A percentile compares a stretch with the other conserved stretches of the same genome.
Evolutionary conservation across 2,113 vertebrate genomes (phyloP).

Genomic region (Budorcas taxicolor): DNA sequence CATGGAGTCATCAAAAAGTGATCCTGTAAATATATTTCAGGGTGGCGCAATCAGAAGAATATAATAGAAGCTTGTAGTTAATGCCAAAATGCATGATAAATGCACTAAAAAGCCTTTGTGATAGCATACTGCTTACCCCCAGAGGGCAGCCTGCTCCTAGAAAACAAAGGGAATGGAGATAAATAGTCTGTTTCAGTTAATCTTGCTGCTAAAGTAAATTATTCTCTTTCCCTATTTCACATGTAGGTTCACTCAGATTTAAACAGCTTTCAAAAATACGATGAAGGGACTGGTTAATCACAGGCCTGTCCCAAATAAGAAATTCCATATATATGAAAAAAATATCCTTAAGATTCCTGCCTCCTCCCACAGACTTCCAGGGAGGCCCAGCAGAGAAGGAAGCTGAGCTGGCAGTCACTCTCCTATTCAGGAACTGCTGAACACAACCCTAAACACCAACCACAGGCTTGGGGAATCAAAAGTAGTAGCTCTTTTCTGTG

Average conservation of each 20-base stretch:
- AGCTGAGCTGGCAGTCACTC: neutral
- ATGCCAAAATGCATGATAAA: conserved; percentile 31
- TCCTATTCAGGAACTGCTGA: neutral
- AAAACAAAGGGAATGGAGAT: conserved; percentile 54
- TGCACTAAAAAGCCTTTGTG: conserved; percentile 33
- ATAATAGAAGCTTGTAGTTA: conserved; percentile 48
- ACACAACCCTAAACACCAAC: neutral
- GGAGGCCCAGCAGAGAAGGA: neutral
- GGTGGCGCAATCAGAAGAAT: neutral
- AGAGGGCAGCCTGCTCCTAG: conserved; percentile 56
- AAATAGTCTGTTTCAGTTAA: conserved; percentile 39
- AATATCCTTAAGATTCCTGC: neutral
- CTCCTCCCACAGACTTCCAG: neutral
- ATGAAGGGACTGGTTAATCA: conserved; percentile 8
- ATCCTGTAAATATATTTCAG: neutral
- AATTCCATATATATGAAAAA: neutral
- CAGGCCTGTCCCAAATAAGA: conserved; percentile 9
- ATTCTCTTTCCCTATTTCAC: conserved; percentile 17
- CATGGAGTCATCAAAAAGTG: neutral
- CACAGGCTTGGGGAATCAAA: neutral
- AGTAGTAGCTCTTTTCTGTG: neutral
- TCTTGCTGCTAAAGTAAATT: conserved; percentile 20
- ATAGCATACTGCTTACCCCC: conserved; percentile 40
- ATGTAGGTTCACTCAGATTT: conserved; percentile 21
- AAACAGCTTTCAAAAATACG: conserved; percentile 1